Conservation (phyloP, 2,888 invertebrate genomes). For the Melieria crassipennis region DNA sequence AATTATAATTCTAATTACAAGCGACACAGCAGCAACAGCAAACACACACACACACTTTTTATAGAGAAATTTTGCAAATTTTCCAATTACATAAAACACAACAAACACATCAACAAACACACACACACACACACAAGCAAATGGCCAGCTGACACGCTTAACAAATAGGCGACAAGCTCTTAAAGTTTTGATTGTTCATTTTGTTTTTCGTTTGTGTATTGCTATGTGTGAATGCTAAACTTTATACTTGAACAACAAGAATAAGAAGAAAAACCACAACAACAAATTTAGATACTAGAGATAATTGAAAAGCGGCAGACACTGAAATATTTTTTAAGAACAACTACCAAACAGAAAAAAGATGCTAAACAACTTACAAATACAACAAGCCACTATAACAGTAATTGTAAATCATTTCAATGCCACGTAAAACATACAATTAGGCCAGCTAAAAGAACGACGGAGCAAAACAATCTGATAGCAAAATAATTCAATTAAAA, state of each 20-base stretch:
- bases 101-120: conserved; percentile 4
- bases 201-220: not conserved
- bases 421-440: conserved; percentile 6
- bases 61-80: conserved; percentile 32
- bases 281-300: not conserved
- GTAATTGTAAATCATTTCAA: conserved; percentile 14
- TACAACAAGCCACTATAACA: not conserved
- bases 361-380: not conserved
- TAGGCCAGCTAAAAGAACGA: conserved; percentile 21
- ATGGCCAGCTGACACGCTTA: conserved; percentile 20
- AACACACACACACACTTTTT: conserved; percentile 20
- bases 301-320: conserved; percentile 8
- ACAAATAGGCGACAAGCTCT: not conserved
- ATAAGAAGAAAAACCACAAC: too few species aligned
- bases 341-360: conserved; percentile 7
- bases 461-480: conserved; percentile 30
- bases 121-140: conserved; percentile 11
- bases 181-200: too few species aligned
- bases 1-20: too few species aligned
- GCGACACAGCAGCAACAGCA: too few species aligned
- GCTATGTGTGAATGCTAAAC: conserved; percentile 1
- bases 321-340: conserved; percentile 31
- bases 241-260: not conserved
- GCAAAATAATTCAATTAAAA: conserved; percentile 47
- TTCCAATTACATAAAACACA: conserved; percentile 26